Evolutionary conservation across 1,140 invertebrate species (phyloP).

Genomic region (Hormaphis cornu): DNA sequence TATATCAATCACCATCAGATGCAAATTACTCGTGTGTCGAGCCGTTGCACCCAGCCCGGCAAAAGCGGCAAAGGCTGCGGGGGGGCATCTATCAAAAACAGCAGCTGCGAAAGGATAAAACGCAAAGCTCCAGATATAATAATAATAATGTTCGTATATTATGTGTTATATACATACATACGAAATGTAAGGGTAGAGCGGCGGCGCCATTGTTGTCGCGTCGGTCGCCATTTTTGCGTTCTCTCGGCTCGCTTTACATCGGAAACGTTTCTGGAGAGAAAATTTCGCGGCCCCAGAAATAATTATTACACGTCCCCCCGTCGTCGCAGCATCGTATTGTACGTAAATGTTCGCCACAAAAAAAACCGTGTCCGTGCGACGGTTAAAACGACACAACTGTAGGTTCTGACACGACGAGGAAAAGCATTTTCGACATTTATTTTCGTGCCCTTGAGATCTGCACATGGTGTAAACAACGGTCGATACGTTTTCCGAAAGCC

Average conservation of each 20-base stretch:
- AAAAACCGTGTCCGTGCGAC: no score
- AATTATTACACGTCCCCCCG: slow-evolving; percentile 8
- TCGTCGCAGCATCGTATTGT: slow-evolving; percentile 10
- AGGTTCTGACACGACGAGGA: no score
- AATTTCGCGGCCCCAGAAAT: background rate
- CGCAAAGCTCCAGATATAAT: background rate
- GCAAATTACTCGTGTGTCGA: slow-evolving; percentile 17
- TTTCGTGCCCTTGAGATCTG: no score
- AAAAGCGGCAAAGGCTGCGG: no score
- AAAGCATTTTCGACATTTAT: no score
- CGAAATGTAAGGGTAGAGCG: no score
- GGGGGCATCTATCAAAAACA: slow-evolving; percentile 26
- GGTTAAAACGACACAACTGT: no score
- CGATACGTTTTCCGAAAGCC: no score
- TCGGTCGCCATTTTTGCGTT: background rate
- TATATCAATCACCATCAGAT: slow-evolving; percentile 30
- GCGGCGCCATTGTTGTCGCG: background rate
- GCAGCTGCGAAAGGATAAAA: background rate
- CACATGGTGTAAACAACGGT: no score
- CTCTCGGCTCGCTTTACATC: background rate
- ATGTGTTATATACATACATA: background rate
- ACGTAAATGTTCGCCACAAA: slow-evolving; percentile 8
- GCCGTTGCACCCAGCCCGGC: background rate
- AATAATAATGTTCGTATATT: no score
- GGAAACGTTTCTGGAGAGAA: background rate